phyloP scores from a whole-genome alignment of 2,113 vertebrate genomes.

The Cichladusa arquata region DNA sequence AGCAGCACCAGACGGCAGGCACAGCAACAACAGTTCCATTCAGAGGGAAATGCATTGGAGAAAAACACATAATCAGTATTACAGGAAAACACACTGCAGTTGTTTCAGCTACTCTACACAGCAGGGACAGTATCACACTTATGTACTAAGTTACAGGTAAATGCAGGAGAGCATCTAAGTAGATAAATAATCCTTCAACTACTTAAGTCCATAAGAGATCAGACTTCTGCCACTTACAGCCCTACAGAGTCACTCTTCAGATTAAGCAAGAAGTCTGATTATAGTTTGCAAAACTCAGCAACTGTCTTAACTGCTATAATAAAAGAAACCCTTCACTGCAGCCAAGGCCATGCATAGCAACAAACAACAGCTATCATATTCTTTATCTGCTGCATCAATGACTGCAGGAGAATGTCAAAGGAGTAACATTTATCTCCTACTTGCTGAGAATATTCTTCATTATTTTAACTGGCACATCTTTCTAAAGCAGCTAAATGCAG shows the following conservation, averaged over 20 bases:
- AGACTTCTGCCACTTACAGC: neutral
- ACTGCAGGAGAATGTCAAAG: neutral
- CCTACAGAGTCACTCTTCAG: neutral
- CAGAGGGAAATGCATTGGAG: conserved; percentile 85
- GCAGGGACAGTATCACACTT: neutral
- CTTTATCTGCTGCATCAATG: neutral
- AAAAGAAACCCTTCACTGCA: neutral
- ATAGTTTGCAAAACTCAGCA: neutral
- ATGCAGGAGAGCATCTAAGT: neutral
- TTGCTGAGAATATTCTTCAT: neutral
- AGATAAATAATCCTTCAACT: neutral
- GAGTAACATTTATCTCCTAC: neutral
- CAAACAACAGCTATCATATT: neutral
- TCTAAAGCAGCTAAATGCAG: neutral
- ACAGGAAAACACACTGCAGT: conserved; percentile 73
- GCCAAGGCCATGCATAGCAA: neutral
- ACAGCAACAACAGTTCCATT: conserved; percentile 86
- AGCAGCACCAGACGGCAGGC: conserved; percentile 80
- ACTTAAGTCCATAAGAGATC: neutral
- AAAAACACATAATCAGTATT: conserved; percentile 97
- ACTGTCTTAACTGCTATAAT: neutral
- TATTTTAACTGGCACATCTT: neutral
- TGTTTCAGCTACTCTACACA: neutral
- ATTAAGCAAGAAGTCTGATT: neutral
- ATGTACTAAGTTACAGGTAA: neutral